Conservation (phyloP, 2,888 invertebrate genomes). For the Hirtodrosophila duncani region DNA sequence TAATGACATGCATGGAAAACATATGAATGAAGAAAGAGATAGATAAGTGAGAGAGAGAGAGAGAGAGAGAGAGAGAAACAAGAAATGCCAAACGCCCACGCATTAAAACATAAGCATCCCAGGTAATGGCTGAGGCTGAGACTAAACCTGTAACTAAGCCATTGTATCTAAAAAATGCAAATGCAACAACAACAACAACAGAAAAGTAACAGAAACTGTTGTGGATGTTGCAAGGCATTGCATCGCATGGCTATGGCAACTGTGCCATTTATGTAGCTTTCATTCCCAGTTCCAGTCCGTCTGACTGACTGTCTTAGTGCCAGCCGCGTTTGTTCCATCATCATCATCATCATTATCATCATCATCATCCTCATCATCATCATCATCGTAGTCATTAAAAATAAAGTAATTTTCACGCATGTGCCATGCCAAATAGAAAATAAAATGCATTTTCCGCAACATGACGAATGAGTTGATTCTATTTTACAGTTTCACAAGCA, state of each 20-base stretch:
- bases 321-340: not conserved
- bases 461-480: constrained; percentile 73
- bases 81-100: constrained; percentile 32
- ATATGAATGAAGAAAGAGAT: constrained; percentile 5
- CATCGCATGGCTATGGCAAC: constrained; percentile 23
- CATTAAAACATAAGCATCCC: constrained; percentile 32
- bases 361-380: constrained; percentile 4
- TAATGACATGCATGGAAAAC: constrained; percentile 65
- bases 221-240: not conserved
- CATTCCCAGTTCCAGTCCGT: constrained; percentile 13
- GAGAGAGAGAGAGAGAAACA: constrained; percentile 6
- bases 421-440: constrained; percentile 60
- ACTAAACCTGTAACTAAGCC: constrained; percentile 12
- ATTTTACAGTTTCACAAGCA: constrained; percentile 57
- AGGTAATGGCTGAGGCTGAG: constrained; percentile 40
- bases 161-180: constrained; percentile 53
- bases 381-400: constrained; percentile 60
- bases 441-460: constrained; percentile 70
- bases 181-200: constrained; percentile 30
- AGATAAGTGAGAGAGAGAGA: constrained; percentile 4
- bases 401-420: constrained; percentile 73
- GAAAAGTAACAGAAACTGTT: not conserved
- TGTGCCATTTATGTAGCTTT: constrained; percentile 44
- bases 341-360: not conserved
- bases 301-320: constrained; percentile 9